Conservation (phyloP, 2,888 invertebrate species). For the Coecobrya sp. region DNA sequence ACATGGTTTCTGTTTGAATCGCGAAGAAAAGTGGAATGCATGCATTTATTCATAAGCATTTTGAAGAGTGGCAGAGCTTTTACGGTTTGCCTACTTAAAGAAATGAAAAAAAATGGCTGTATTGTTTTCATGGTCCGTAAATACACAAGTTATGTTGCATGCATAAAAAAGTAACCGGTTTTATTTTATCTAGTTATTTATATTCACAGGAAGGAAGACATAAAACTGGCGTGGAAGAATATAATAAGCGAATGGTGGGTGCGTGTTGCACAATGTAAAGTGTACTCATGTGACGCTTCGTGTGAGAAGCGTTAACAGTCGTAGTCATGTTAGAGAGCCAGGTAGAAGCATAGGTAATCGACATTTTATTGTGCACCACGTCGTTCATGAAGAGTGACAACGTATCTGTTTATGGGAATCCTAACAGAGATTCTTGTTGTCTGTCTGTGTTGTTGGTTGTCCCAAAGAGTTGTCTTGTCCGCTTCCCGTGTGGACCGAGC, state of each 20-base stretch:
- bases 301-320: neutral
- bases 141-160: conserved; percentile 52
- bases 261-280: conserved; percentile 34
- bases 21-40: conserved; percentile 23
- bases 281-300: neutral
- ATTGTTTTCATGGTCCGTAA: conserved; percentile 64
- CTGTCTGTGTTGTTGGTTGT: neutral
- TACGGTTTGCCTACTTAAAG: conserved; percentile 39
- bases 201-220: conserved; percentile 17
- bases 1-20: neutral
- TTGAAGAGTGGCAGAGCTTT: conserved; percentile 23
- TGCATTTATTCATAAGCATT: conserved; percentile 21
- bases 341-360: conserved; percentile 8
- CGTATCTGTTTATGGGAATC: conserved; percentile 1
- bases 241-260: conserved; percentile 2
- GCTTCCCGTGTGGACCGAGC: conserved; percentile 23
- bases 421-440: conserved; percentile 50
- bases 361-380: conserved; percentile 33
- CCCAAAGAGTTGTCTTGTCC: conserved; percentile 36
- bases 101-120: conserved; percentile 50
- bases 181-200: conserved; percentile 43
- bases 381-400: conserved; percentile 44
- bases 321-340: neutral
- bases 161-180: conserved; percentile 46
- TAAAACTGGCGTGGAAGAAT: neutral